Evolutionary conservation across 2,888 invertebrate species (phyloP), one percentile per base, ranked within the genome.

Genomic region (Latrodectus elegans): DNA sequence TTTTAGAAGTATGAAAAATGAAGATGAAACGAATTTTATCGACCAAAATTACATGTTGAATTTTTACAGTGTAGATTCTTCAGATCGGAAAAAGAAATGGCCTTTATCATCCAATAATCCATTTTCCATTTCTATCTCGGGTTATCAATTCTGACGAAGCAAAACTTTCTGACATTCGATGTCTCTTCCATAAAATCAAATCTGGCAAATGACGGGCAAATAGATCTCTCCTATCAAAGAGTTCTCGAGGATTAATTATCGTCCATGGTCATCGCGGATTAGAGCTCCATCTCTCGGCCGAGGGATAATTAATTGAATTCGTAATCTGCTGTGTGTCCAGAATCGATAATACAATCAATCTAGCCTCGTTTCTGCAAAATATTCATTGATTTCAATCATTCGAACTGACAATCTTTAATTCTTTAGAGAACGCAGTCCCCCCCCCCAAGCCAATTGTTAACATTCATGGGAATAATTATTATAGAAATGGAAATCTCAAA

Each of bases 281-380:
- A 81, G 74, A 49, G n/a, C n/a, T n/a, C 52, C 26, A 72, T 80
- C 72, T 38, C 14, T 79, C 49, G 22, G 49, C 22, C 38, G 55
- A 67, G 65, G 17, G 74, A 74, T 60, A 81, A 81, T 74, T 81
- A 74, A 81, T 81, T 74, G 81, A 74, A 74, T 81, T 74, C 68
- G 14, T 6, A n/a, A 65, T 68, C 22, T 22, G 22, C 22, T 22
- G 12, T 6, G 12, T 6, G 68, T 26, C 68, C 17, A 17, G 12
- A 12, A 68, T 68, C 22, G 17, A 17, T 17, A 22, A 68, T 8
- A 64, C 64, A 22, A 68, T 68, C 64, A 22, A 68, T 68, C 22
- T 8, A 68, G 22, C 22, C 15, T 26, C 11, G 17, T 17, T 22
- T 17, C 68, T 12, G 8, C 22, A 3, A 22, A 68, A 68, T 11